A percentile compares a stretch with the other conserved stretches of the same genome.
These are phyloP conservation scores for Tuta absoluta DNA, from an alignment of 2,888 invertebrate species.

Conservation along the genomic window DNA sequence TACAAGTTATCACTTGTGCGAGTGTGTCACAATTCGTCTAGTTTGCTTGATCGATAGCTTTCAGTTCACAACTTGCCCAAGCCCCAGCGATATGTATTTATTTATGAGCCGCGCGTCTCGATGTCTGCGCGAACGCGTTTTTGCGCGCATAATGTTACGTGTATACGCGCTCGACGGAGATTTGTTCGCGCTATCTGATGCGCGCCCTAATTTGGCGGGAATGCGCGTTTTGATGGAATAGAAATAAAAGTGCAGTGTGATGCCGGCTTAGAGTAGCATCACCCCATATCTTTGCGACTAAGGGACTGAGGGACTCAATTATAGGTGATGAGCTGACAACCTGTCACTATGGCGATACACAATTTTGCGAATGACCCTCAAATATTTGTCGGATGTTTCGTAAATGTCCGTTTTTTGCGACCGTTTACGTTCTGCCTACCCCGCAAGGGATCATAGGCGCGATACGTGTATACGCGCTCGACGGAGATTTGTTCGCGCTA, in stretches of 20 bases:
- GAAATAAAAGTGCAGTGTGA: neutral
- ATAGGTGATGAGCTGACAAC: too few species aligned
- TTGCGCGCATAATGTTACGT: conserved; percentile 61
- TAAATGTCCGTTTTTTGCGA: too few species aligned
- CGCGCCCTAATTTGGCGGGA: conserved; percentile 36
- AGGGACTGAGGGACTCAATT: too few species aligned
- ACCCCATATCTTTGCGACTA: too few species aligned
- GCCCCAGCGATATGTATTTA: conserved; percentile 63
- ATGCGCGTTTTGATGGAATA: conserved; percentile 18
- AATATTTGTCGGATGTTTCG: too few species aligned
- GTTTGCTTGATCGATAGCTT: neutral
- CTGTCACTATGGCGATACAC: too few species aligned
- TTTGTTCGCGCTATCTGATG: conserved; percentile 55
- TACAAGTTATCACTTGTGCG: too few species aligned
- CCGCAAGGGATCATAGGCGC: too few species aligned
- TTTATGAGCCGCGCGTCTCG: conserved; percentile 71
- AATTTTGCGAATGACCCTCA: too few species aligned
- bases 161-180: conserved; percentile 43
- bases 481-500: conserved; percentile 53
- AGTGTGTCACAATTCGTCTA: neutral
- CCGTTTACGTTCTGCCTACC: too few species aligned
- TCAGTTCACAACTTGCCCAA: conserved; percentile 36
- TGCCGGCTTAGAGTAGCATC: too few species aligned
- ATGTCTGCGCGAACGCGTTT: conserved; percentile 71
- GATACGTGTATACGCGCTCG: conserved; percentile 37